Conservation (phyloP, 2,797 vertebrate genomes). For the Apodemus agrarius region DNA sequence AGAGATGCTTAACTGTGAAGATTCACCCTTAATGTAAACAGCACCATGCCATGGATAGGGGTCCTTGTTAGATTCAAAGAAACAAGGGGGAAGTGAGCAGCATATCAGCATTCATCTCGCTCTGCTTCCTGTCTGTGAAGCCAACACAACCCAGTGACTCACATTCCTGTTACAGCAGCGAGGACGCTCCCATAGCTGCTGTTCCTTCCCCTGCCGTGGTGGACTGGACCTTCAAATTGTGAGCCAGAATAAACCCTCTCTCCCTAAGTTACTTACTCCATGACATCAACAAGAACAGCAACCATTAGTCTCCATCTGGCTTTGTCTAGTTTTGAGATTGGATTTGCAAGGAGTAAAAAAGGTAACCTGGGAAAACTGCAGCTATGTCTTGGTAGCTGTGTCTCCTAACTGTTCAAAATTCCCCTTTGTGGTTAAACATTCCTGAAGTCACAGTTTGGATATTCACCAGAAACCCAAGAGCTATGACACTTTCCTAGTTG, state of each 20-base stretch:
- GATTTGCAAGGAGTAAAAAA: neutral
- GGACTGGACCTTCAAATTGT: neutral
- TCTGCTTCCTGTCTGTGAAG: neutral
- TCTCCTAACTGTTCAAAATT: neutral
- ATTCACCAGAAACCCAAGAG: neutral
- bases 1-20: neutral
- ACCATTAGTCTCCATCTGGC: neutral
- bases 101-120: neutral
- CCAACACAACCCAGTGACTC: neutral
- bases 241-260: neutral
- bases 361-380: neutral
- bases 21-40: neutral
- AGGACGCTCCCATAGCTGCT: neutral
- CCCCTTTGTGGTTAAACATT: neutral
- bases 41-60: neutral
- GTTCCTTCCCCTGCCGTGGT: neutral
- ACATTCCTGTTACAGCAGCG: neutral
- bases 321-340: neutral
- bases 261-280: neutral
- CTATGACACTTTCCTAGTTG: neutral
- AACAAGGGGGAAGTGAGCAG: neutral
- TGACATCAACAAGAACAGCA: neutral
- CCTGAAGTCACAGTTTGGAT: neutral
- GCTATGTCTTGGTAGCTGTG: neutral
- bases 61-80: neutral